Base-by-base conservation (phyloP, 2,888 invertebrate genomes). In the Pristionchus mayeri region DNA sequence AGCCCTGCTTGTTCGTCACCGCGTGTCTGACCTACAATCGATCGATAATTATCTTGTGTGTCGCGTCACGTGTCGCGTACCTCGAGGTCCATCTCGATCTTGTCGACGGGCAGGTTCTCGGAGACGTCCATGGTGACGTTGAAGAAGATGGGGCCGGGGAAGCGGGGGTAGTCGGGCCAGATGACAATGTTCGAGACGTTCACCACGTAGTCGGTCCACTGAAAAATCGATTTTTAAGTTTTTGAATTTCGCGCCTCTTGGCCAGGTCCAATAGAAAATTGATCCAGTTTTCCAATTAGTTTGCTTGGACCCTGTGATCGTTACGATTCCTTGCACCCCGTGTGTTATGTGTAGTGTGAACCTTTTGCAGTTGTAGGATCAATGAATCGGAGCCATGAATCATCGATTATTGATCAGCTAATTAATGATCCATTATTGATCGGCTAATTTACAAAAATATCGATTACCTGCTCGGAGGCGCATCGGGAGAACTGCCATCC, bases 81-180 rank as follows among this genome's bases (percentile, higher is more conserved):
- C 86, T 92, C 92, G 57, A 92, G 86, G 63, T 92, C 92, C 92
- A 92, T 92, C 75, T 92, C 91, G 75, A 92, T 91, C 83, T 91
- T 92, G 67, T 92, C 91, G n/a, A 89, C 85, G 44, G 92, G 92
- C 24, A 92, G 88, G 84, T 92, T 91, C 85, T 91, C 90, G 83
- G 87, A 86, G 4, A 92, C 91, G 76, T 90, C 90, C 91, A 92
- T 91, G 52, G 92, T 93, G 13, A 92, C 92, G 85, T 93, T 93
- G 90, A 92, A 93, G 88, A 92, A 93, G 86, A 93, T 92, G 40
- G 93, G 93, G 18, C 93, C 93, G 2, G 93, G 93, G 87, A 93
- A 93, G 16, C 92, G 88, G 30, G 93, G 93, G 84, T 92, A 93
- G 87, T 93, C 91, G 27, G 93, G 93, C 93, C 92, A 93, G 85